Evolutionary conservation across 2,888 invertebrate species (phyloP), one percentile per base, ranked within the genome.

Genomic region (Parasteatoda lunata): DNA sequence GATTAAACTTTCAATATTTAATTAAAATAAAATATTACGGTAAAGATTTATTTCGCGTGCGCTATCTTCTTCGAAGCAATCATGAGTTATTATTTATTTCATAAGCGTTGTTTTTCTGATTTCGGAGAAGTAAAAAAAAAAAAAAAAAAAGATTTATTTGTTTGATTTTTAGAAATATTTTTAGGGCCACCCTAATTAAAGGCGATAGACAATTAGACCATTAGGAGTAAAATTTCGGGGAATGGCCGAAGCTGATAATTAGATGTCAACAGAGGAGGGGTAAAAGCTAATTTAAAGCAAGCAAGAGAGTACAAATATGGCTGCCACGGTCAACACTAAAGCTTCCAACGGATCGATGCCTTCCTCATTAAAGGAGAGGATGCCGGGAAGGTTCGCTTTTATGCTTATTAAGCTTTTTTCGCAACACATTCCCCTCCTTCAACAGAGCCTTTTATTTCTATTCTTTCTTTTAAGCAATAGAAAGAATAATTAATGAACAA

Each of bases 231-330:
- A 83, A 83, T 76, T 83, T 59, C 72, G 54, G 54, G 59, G 86
- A 77, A 81, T 81, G 86, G 86, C 68, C 82, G 73, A 59, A 68
- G 72, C 88, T 79, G 83, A 88, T 88, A 88, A 88, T 88, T 88
- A 88, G 88, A 83, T 88, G 83, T 88, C 88, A 88, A 88, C 88
- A 83, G 65, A 70, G 81, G 69, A 70, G 69, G 75, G 79, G 84
- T 54, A 66, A 70, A 72, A 68, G 75, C 88, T 88, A 83, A 83
- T 88, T 88, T 79, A 88, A 83, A 82, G 88, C 88, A 88, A 88
- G 88, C 88, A 88, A 66, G 70, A 76, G 66, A 70, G 82, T 83
- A 70, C 88, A 83, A 88, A 88, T 69, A 88, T 83, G 83, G 83
- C 82, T 47, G 83, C 83, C 88, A 81, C 78, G 87, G 88, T 88